Evolutionary conservation across 2,113 vertebrate genomes (phyloP).

Genomic region (Calidris pygmaea): DNA sequence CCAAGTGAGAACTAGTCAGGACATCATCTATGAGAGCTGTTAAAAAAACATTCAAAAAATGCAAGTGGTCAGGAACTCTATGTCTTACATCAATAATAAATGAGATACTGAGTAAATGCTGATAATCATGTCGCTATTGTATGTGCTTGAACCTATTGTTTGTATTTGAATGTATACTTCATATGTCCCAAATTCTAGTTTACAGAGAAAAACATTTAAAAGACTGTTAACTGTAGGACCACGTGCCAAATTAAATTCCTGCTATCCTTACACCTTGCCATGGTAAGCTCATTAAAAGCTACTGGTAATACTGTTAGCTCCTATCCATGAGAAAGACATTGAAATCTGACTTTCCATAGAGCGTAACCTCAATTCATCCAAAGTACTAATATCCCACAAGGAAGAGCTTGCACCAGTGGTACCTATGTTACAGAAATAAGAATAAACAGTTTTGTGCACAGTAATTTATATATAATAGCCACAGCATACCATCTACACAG

Average conservation of each 20-base stretch:
- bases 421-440: conserved; percentile 43
- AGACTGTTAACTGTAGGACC: not conserved
- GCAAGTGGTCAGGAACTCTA: not conserved
- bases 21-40: not conserved
- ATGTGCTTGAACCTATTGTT: not conserved
- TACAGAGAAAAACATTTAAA: not conserved
- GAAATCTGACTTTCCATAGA: conserved; percentile 31
- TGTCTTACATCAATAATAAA: not conserved
- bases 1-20: not conserved
- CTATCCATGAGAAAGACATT: conserved; percentile 7
- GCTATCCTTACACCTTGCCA: not conserved
- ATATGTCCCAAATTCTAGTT: not conserved
- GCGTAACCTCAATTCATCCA: conserved; percentile 30
- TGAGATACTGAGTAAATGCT: not conserved
- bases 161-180: not conserved
- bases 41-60: not conserved
- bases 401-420: not conserved
- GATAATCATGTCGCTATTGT: not conserved
- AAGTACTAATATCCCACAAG: not conserved
- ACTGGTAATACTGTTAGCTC: conserved; percentile 27
- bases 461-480: conserved; percentile 35
- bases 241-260: not conserved
- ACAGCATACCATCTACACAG: not conserved
- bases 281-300: conserved; percentile 33
- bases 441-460: conserved; percentile 35